Base-by-base conservation (phyloP, 2,797 vertebrate species). In the Acipenser ruthenus region DNA sequence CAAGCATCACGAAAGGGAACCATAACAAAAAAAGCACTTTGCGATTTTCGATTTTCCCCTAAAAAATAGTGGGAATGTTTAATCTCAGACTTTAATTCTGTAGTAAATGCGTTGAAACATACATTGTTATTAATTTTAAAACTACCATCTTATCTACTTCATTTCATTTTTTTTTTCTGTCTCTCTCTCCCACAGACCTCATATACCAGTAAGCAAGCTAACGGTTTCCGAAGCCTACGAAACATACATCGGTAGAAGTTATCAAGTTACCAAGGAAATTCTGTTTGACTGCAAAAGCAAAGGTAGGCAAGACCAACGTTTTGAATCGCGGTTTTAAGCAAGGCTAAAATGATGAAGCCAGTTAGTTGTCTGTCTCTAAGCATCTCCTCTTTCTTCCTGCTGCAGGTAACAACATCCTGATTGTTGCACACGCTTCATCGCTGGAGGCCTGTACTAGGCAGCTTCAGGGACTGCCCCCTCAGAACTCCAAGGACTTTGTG, bases 401-500 rank as follows among this genome's bases (percentile, higher is more conserved):
- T 83, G 50, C 88, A 99, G 96, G 96, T 87, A 95, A 91, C 77
- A 97, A 94, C 64, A 91, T 97, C 80, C 86, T 99, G 87, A 92
- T 99, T 56, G 97, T 99, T 82, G 97, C 96, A 53, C 97, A 99
- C 0, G 97, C 97, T 0, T 99, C 97, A 68, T 99, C 97, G 70
- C 90, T 99, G 60, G 97, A 99, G 83, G 97, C 95, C 0, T 99
- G 96, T 61, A 99, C 97, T 71, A 95, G 97, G 77, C 97, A 99
- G 64, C 93, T 99, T 70, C 96, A 98, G 69, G 97, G 97, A 67
- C 92, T 98, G 61, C 93, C 86, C 0, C 94, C 94, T 0, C 96
- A 97, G 83, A 98, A 94, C 84, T 88, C 96, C 80, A 99, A 99
- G 91, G 97, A 99, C 83, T 99, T 99, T 64, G 93, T 99, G 23